These are phyloP conservation scores for Aleiodes alternator DNA, from an alignment of 2,888 invertebrate species.

Conservation along the genomic window DNA sequence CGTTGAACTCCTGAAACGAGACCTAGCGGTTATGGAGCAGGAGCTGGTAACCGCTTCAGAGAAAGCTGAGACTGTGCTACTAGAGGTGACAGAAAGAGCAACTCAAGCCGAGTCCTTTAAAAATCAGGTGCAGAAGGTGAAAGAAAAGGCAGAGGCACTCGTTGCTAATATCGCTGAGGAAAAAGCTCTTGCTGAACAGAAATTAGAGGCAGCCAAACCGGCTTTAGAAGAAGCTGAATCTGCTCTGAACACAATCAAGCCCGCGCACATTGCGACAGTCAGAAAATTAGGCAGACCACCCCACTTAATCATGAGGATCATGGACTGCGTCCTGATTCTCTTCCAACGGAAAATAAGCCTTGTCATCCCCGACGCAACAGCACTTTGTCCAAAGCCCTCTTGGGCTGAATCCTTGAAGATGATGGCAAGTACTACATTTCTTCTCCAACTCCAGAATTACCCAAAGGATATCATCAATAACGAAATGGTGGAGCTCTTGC, in stretches of 20 bases:
- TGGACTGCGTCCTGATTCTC: slow-evolving; percentile 96
- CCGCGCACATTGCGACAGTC: slow-evolving; percentile 96
- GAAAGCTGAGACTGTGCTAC: slow-evolving; percentile 90
- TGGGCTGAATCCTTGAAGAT: slow-evolving; percentile 98
- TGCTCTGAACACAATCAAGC: slow-evolving; percentile 96
- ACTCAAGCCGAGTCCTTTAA: slow-evolving; percentile 97
- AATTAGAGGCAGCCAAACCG: slow-evolving; percentile 96
- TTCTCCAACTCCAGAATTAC: slow-evolving; percentile 93
- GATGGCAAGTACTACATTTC: slow-evolving; percentile 96
- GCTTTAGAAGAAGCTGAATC: slow-evolving; percentile 96
- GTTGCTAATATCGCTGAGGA: slow-evolving; percentile 92
- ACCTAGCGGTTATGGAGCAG: slow-evolving; percentile 95
- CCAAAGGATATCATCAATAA: slow-evolving; percentile 98
- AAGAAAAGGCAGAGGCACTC: slow-evolving; percentile 94
- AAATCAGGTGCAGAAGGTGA: slow-evolving; percentile 96
- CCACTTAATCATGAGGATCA: slow-evolving; percentile 97
- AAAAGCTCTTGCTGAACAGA: slow-evolving; percentile 93
- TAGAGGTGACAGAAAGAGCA: slow-evolving; percentile 94
- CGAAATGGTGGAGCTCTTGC: slow-evolving; percentile 95
- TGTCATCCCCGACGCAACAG: slow-evolving; percentile 86
- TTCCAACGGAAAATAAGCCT: slow-evolving; percentile 91
- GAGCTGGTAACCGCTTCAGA: slow-evolving; percentile 94
- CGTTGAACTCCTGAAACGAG: slow-evolving; percentile 92
- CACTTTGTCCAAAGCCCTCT: slow-evolving; percentile 93
- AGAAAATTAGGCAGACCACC: slow-evolving; percentile 96